These are phyloP conservation scores for Fragum whitleyi DNA, from an alignment of 2,888 invertebrate species.

Conservation along the genomic window DNA sequence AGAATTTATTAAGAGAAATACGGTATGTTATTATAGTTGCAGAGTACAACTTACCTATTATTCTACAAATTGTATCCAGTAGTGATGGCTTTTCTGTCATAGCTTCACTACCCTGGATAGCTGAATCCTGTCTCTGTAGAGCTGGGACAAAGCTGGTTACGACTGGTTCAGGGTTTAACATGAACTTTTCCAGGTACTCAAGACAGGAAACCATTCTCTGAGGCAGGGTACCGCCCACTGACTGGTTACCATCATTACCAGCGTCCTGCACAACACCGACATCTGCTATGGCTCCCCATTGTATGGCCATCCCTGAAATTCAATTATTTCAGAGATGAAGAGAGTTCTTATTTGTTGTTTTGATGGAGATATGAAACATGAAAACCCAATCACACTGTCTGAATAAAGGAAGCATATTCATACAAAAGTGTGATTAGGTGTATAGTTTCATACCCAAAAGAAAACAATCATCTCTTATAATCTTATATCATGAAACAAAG, in stretches of 20 bases:
- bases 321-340: no score
- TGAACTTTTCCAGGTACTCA: constrained; percentile 93
- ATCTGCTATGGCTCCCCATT: constrained; percentile 99
- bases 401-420: no score
- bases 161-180: constrained; percentile 88
- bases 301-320: constrained; percentile 90
- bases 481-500: no score
- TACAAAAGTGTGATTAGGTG: no score
- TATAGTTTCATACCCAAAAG: no score
- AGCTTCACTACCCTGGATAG: neutral
- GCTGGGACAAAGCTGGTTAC: constrained; percentile 91
- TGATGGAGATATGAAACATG: no score
- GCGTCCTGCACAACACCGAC: constrained; percentile 96
- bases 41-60: constrained; percentile 39
- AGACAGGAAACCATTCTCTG: constrained; percentile 97
- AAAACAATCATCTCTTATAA: no score
- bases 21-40: no score
- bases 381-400: no score
- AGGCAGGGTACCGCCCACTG: constrained; percentile 97
- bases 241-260: constrained; percentile 94
- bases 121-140: neutral
- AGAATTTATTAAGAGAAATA: no score
- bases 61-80: constrained; percentile 17
- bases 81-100: neutral
- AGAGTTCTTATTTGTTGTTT: no score